phyloP scores from a whole-genome alignment of 2,888 invertebrate genomes.

The Dione vanillae region DNA sequence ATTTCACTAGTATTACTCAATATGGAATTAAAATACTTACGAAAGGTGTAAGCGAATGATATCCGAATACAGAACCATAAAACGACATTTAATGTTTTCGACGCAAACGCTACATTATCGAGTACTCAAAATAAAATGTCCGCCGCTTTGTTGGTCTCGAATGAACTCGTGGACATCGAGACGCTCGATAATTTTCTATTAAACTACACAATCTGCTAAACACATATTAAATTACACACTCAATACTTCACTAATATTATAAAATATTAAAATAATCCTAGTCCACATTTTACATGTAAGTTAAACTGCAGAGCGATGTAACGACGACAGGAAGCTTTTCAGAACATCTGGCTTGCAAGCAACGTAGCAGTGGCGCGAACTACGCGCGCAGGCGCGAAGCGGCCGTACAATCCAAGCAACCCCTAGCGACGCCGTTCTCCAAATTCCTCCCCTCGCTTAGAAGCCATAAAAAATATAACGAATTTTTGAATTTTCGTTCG shows the following conservation, averaged over 20 bases:
- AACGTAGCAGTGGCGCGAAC: slow-evolving; percentile 84
- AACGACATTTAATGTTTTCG: slow-evolving; percentile 83
- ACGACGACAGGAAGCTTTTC: slow-evolving; percentile 82
- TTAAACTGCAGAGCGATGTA: slow-evolving; percentile 73
- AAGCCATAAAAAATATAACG: slow-evolving; percentile 83
- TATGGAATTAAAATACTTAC: slow-evolving; percentile 72
- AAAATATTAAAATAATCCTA: slow-evolving; percentile 70
- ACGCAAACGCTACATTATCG: slow-evolving; percentile 84
- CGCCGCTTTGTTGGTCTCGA: slow-evolving; percentile 85
- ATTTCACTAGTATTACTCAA: slow-evolving; percentile 60
- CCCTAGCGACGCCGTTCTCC: slow-evolving; percentile 76
- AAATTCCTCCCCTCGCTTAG: slow-evolving; percentile 77
- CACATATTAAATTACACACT: slow-evolving; percentile 75
- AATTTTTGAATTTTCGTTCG: slow-evolving; percentile 78
- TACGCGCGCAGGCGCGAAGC: slow-evolving; percentile 82
- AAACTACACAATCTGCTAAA: slow-evolving; percentile 69
- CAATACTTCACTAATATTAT: slow-evolving; percentile 69
- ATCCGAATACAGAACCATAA: slow-evolving; percentile 80
- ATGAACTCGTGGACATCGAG: slow-evolving; percentile 84
- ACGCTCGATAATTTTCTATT: slow-evolving; percentile 77
- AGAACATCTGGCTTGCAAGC: slow-evolving; percentile 84
- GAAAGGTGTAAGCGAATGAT: slow-evolving; percentile 83
- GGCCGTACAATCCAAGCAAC: slow-evolving; percentile 70
- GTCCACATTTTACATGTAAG: slow-evolving; percentile 76
- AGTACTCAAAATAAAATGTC: slow-evolving; percentile 85